phyloP scores from a whole-genome alignment of 2,888 invertebrate genomes.

The Icerya purchasi region DNA sequence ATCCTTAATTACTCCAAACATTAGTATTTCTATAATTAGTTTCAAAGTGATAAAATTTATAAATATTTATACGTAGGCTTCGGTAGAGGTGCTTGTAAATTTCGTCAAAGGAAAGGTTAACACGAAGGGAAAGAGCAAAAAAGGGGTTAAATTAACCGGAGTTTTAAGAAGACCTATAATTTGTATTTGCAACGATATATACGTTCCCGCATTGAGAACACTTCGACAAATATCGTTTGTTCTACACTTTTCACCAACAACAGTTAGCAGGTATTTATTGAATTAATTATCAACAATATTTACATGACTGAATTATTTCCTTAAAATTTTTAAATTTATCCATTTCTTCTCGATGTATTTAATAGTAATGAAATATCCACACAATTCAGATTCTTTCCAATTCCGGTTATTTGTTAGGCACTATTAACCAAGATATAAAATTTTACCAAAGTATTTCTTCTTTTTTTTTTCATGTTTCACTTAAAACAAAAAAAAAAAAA shows the following conservation, averaged over 20 bases:
- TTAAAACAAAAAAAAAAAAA: too few species aligned
- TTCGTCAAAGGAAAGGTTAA: constrained; percentile 41
- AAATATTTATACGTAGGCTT: constrained; percentile 29
- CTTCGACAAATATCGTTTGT: constrained; percentile 55
- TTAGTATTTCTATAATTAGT: not conserved
- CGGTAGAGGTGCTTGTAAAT: constrained; percentile 66
- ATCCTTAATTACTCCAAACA: too few species aligned
- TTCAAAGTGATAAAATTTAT: not conserved
- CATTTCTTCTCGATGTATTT: too few species aligned
- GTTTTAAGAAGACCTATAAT: constrained; percentile 70
- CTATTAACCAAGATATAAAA: too few species aligned
- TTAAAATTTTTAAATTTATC: too few species aligned
- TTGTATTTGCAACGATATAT: constrained; percentile 92
- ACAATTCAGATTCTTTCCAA: too few species aligned
- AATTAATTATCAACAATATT: too few species aligned
- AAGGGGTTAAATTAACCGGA: constrained; percentile 28
- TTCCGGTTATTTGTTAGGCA: too few species aligned
- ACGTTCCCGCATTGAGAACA: constrained; percentile 62
- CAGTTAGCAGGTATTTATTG: constrained; percentile 26
- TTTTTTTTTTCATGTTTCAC: too few species aligned
- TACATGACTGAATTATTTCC: too few species aligned
- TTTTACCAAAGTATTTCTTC: too few species aligned
- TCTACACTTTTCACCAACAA: constrained; percentile 37
- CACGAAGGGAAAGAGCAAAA: constrained; percentile 29
- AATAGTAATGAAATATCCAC: too few species aligned